Base-by-base conservation (phyloP, 2,113 vertebrate genomes). In the Chlorocebus sabaeus region DNA sequence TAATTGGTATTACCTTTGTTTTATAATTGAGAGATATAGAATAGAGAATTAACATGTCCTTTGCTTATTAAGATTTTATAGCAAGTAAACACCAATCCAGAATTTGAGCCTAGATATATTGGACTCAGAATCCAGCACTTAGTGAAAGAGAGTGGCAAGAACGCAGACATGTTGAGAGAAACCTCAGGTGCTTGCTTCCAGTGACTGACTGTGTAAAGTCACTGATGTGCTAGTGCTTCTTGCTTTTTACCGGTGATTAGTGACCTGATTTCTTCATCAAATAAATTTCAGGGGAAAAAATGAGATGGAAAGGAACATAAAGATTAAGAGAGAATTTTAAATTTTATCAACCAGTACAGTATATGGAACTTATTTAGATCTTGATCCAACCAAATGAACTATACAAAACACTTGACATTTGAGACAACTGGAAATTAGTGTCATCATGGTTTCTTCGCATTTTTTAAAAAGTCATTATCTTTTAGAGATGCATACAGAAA, bases 1-100 rank as follows among this genome's bases (percentile, higher is more conserved):
- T 50, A 68, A 18, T 86, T 75, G 35, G 12, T 68, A 64, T 38
- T 55, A 38, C 61, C 55, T 93, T 96, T 67, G 27, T 92, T 93
- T 95, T 86, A 59, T 97, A 91, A 73, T 64, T 20, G 43, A 95
- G 72, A 89, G 75, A 79, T 86, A 48, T 18, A 40, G 64, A 89
- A 32, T 57, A 43, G 43, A 89, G 43, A 72, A 45, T 95, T 93
- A 91, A 40, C 50, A 40, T 78, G 17, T 64, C 22, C 17, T 95
- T 97, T 93, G 59, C 20, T 97, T 92, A 88, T 86, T 92, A 95
- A 92, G 25, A 57, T 81, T 20, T 90, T 16, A 35, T 35, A 88
- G 40, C 80, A 88, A 85, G 52, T 94, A 50, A 90, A 90, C 88
- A 70, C 12, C 43, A 75, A 57, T 27, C 52, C 67, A 84, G 48